Evolutionary conservation across 2,888 invertebrate species (phyloP), one percentile per base, ranked within the genome.

Genomic region (Chrysotoxum bicinctum): DNA sequence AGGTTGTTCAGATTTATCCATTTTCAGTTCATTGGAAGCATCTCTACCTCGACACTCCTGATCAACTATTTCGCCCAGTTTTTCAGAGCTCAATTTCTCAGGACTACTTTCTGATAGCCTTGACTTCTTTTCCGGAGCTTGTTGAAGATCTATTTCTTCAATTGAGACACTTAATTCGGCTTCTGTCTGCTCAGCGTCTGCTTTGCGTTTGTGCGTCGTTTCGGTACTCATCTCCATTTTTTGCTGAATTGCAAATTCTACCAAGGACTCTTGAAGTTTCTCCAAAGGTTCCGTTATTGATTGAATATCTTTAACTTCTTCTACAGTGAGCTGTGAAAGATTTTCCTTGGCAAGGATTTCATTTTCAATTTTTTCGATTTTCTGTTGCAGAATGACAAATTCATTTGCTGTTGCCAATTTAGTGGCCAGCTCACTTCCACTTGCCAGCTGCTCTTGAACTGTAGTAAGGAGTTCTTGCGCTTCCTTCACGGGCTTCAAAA

Each of bases 391-490:
- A 1, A 91, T 89, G 3, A 88, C 89, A 3, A 76, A 64, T 12
- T 88, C 87, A 58, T 91, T 90, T 35, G 89, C 88, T 5, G 87
- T 87, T 3, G 90, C 82, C 9, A 91, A 87, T 16, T 80, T 85
- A 0, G 86, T 87, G 8, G 89, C 87, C 9, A 89, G 48, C 0
- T 89, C 83, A 85, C 88, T 88, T 23, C 90, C 89, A 10, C 75
- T 62, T 14, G 88, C 86, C 30, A 91, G 79, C 1, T 90, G 90
- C 26, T 90, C 85, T 23, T 90, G 90, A 1, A 91, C 84, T 45
- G 89, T 88, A 0, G 87, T 88, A 5, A 91, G 72, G 37, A 91
- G 90, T 0, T 87, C 73, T 60, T 90, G 88, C 1, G 87, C 52
- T 70, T 87, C 80, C 30, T 87, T 87, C 2, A 90, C 90, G 56